Evolutionary conservation across 2,888 invertebrate species (phyloP), one percentile per base, ranked within the genome.

Genomic region (Hoplodrina blanda): DNA sequence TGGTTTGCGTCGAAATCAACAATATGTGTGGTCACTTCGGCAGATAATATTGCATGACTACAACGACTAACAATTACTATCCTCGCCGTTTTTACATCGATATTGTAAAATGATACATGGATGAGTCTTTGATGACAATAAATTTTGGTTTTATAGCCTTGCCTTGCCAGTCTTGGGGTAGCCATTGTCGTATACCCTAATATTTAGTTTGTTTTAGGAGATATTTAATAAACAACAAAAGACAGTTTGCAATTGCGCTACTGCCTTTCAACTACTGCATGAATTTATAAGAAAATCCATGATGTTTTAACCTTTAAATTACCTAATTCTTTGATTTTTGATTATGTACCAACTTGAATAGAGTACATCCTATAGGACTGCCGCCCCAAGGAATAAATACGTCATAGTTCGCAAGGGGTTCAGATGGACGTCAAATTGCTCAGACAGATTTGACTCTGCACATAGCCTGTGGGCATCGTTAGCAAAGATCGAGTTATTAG

Each of bases 1-100:
- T 75, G 83, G 85, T 84, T 87, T 85, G 81, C 74, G 69, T 73
- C 69, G 62, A 80, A 84, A 83, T 80, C 82, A 84, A 72, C 78
- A 75, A 78, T 76, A 83, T 80, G 75, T 82, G 79, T 81, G 82
- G 84, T 86, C 74, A 82, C 71, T 77, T 71, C 56, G 37, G 61
- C 75, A 62, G 64, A 73, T 73, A 73, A 75, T 78, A 73, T 63
- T 71, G 68, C 63, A 73, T 50, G 30, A 64, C 61, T 69, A 56
- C 41, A 67, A 30, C 50, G 25, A 67, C 67, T 66, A 66, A 64
- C 66, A 49, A 30, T n/a, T n/a, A n/a, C 19, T 25, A 17, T n/a
- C 3, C 49, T 66, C 30, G 6, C 41, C 17, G 30, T 72, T 76
- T 67, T 76, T 59, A 59, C 62, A 62, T 56, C 46, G 53, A 60